These are phyloP conservation scores for Acanthurus tractus DNA, from an alignment of 2,797 vertebrate genomes.

Conservation along the genomic window DNA sequence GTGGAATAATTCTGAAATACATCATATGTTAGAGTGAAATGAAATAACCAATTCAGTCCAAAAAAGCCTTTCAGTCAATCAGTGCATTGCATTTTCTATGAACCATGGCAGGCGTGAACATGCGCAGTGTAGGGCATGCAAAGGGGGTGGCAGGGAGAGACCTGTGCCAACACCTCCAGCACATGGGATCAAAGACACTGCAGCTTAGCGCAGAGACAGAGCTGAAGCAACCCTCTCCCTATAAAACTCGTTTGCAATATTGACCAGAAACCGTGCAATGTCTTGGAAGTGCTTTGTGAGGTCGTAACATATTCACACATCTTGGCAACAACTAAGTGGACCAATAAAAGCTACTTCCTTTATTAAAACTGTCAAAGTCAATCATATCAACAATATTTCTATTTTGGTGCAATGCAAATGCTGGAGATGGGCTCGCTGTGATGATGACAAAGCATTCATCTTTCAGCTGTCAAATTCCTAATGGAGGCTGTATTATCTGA, in stretches of 20 bases:
- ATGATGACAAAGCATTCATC: constrained; percentile 48
- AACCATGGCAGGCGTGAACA: constrained; percentile 39
- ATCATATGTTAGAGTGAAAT: constrained; percentile 1
- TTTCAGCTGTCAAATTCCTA: constrained; percentile 52
- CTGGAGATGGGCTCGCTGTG: constrained; percentile 11
- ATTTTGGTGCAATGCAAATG: neutral
- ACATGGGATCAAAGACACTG: constrained; percentile 76
- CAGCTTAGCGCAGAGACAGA: constrained; percentile 59
- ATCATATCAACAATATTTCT: constrained; percentile 16
- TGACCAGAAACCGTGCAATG: constrained; percentile 5
- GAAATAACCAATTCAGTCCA: constrained; percentile 16
- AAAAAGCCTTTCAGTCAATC: constrained; percentile 57
- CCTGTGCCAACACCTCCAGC: constrained; percentile 76
- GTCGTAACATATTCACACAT: constrained; percentile 18
- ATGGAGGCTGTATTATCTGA: constrained; percentile 38
- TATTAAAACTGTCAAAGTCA: constrained; percentile 22
- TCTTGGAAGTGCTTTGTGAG: neutral
- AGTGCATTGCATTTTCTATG: constrained; percentile 33
- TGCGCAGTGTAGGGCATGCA: constrained; percentile 58
- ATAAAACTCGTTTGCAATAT: constrained; percentile 17
- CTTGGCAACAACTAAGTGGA: neutral
- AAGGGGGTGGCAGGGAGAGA: constrained; percentile 75
- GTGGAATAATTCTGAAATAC: constrained; percentile 23
- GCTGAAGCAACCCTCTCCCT: constrained; percentile 39
- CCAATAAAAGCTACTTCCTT: constrained; percentile 11